Percentiles rank a stretch among this genome's conserved stretches.
These are phyloP conservation scores for Cheiracanthium punctorium DNA, from an alignment of 2,888 invertebrate species.

Conservation along the genomic window DNA sequence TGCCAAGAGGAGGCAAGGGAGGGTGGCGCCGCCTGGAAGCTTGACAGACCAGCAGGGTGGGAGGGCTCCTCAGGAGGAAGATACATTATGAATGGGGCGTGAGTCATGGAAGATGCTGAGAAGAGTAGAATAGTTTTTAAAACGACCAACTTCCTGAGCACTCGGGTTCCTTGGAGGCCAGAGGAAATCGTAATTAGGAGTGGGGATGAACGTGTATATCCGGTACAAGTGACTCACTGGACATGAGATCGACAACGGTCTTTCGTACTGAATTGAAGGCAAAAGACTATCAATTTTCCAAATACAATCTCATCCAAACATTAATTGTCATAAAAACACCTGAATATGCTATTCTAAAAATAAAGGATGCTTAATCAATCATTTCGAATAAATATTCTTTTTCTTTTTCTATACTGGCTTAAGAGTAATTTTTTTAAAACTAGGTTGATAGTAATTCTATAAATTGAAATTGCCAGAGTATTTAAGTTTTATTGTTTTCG, in stretches of 20 bases:
- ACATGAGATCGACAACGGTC: not conserved
- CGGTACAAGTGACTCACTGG: constrained; percentile 27
- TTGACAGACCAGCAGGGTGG: constrained; percentile 20
- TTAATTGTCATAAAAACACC: too few species aligned
- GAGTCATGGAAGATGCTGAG: constrained; percentile 43
- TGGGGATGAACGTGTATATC: constrained; percentile 48
- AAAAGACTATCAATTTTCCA: too few species aligned
- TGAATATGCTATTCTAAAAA: too few species aligned
- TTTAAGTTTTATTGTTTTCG: too few species aligned
- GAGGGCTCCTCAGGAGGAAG: constrained; percentile 3
- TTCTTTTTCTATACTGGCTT: too few species aligned
- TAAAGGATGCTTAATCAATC: too few species aligned
- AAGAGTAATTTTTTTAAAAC: too few species aligned
- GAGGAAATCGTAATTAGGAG: constrained; percentile 64
- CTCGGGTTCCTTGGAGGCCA: constrained; percentile 33
- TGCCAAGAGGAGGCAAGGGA: constrained; percentile 39
- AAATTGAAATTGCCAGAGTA: too few species aligned
- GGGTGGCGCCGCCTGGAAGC: constrained; percentile 15
- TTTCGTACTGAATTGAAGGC: too few species aligned
- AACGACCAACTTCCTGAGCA: constrained; percentile 64
- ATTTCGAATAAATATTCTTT: too few species aligned
- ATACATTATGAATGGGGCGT: constrained; percentile 64
- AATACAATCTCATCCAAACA: too few species aligned
- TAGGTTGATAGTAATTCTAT: too few species aligned
- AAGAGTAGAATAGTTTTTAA: constrained; percentile 25